Conservation (phyloP, 30 jellyfish, hydroid and myxozoan genomes). For the Aurelia coerulea region DNA sequence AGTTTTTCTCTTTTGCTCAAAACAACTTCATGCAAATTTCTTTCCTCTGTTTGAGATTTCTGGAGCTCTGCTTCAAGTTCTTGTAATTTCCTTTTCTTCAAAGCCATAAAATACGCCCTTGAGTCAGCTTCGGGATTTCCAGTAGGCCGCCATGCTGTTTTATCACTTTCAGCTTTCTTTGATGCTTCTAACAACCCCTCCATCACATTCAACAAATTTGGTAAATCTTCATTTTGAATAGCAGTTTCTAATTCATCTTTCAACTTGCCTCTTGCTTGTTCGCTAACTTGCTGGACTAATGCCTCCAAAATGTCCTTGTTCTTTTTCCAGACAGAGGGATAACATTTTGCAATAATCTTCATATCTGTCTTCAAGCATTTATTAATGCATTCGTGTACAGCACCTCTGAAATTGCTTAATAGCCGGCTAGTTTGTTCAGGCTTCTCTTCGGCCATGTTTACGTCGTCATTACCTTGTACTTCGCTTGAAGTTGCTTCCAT, state of each 20-base stretch:
- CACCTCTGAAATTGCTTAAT: conserved; percentile 12
- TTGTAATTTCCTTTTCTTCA: conserved; percentile 18
- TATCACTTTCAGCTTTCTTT: background rate
- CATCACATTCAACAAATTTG: conserved; percentile 18
- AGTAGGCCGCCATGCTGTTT: conserved; percentile 60
- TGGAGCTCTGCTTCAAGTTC: conserved; percentile 48
- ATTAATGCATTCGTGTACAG: conserved; percentile 30
- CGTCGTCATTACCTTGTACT: background rate
- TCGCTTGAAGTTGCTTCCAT: background rate
- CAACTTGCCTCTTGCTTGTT: conserved; percentile 26
- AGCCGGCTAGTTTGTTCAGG: background rate
- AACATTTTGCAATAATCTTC: conserved; percentile 36
- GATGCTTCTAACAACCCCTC: conserved; percentile 28
- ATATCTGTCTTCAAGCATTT: conserved; percentile 29
- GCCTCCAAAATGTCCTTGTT: conserved; percentile 43
- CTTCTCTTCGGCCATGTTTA: background rate
- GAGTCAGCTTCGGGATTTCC: conserved; percentile 70
- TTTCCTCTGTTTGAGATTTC: conserved; percentile 15
- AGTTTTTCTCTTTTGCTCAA: conserved; percentile 23
- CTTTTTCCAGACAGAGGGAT: conserved; percentile 38
- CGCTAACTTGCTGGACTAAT: conserved; percentile 14
- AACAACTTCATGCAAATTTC: conserved; percentile 6
- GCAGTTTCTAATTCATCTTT: conserved; percentile 20
- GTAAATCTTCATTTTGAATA: conserved; percentile 17
- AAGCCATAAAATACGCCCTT: conserved; percentile 63